Evolutionary conservation across 1,140 invertebrate genomes (phyloP).

Genomic region (Diabrotica virgifera): DNA sequence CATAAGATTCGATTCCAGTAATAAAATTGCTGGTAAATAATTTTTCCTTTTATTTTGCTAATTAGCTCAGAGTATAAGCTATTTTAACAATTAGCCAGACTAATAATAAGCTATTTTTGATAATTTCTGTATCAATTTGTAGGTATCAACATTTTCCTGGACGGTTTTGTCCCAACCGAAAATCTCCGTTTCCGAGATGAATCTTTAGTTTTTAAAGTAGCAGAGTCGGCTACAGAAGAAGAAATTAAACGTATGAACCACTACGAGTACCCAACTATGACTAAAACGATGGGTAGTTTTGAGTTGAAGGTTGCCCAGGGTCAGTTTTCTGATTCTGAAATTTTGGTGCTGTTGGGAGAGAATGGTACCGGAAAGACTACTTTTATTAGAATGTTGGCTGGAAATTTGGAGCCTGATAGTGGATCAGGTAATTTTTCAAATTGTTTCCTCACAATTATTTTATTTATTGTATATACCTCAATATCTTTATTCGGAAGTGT

Average conservation of each 20-base stretch:
- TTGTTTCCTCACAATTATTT: conserved; percentile 7
- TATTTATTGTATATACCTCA: conserved; percentile 4
- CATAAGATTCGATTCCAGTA: no score
- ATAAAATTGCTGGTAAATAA: no score
- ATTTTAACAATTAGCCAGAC: no score
- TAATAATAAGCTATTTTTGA: no score
- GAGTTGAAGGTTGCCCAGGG: conserved; percentile 78
- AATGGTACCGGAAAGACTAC: conserved; percentile 99
- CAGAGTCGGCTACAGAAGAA: conserved; percentile 96
- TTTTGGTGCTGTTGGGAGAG: conserved; percentile 96
- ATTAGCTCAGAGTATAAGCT: no score
- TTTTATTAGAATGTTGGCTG: conserved; percentile 97
- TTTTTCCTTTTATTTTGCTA: no score
- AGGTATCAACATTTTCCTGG: conserved; percentile 99
- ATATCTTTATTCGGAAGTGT: no score
- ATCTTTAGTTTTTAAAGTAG: conserved; percentile 96
- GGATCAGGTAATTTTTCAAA: conserved; percentile 60
- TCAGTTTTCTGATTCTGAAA: conserved; percentile 99
- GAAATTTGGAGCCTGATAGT: conserved; percentile 87
- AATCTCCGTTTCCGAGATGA: conserved; percentile 97
- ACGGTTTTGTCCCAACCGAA: conserved; percentile 99
- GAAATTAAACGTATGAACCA: conserved; percentile 95
- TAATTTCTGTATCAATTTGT: conserved; percentile 19
- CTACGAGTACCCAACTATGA: conserved; percentile 91
- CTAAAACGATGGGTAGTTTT: conserved; percentile 83